A percentile compares a stretch with the other conserved stretches of the same genome.
Evolutionary conservation across 1,140 invertebrate genomes (phyloP).

Genomic region (Drosophila punjabiensis): DNA sequence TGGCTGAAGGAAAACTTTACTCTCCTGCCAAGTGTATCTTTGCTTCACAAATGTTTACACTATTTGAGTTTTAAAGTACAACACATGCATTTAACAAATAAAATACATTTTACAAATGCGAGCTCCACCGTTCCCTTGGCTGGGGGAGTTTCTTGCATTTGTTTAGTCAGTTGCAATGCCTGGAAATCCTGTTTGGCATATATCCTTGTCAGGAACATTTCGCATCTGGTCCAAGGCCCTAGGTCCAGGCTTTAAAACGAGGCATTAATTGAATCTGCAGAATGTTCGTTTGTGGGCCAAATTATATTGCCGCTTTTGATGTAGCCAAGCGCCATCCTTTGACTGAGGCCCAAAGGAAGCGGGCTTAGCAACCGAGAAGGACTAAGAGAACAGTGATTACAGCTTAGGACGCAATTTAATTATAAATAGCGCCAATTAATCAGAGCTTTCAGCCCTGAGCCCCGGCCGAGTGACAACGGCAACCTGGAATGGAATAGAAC

Average conservation of each 20-base stretch:
- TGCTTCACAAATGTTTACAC: constrained; percentile 15
- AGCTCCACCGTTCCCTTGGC: constrained; percentile 49
- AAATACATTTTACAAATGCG: constrained; percentile 13
- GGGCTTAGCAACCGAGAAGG: constrained; percentile 28
- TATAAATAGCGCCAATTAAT: constrained; percentile 72
- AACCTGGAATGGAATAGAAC: constrained; percentile 17
- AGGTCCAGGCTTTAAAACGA: constrained; percentile 24
- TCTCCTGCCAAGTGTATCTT: constrained; percentile 5
- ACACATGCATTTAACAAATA: constrained; percentile 17
- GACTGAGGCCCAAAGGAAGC: constrained; percentile 4
- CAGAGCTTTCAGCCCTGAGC: constrained; percentile 47
- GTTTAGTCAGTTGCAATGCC: constrained; percentile 64
- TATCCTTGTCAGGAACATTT: constrained; percentile 48
- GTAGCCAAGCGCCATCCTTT: constrained; percentile 32
- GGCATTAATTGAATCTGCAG: constrained; percentile 52
- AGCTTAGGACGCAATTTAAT: constrained; percentile 60
- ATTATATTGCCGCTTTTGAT: constrained; percentile 54
- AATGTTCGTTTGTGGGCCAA: constrained; percentile 40
- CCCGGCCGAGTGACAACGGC: constrained; percentile 41
- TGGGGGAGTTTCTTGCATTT: constrained; percentile 42
- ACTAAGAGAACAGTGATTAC: constrained; percentile 54
- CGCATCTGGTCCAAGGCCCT: constrained; percentile 11
- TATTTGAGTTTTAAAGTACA: constrained; percentile 14
- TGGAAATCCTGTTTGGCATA: constrained; percentile 79
- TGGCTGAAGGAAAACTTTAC: not conserved